Evolutionary conservation across 2,113 vertebrate genomes (phyloP), one percentile per base, ranked within the genome.

Genomic region (Cynocephalus volans): DNA sequence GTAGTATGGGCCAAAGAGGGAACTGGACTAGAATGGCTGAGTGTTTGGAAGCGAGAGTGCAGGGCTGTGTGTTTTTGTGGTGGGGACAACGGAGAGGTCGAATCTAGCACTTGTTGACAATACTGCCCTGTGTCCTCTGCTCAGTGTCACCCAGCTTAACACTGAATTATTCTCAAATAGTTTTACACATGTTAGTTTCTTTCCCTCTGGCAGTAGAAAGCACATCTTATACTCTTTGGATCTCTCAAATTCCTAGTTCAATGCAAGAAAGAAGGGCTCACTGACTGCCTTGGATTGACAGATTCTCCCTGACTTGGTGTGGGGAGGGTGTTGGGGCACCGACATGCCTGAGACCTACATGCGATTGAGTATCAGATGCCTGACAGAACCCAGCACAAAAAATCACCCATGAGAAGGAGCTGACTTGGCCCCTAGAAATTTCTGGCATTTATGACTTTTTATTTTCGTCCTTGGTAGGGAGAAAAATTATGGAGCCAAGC

Each of bases 371-470:
- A n/a, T 77, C 33, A 80, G 58, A 88, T 33, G 67, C 52, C 88
- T 76, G 69, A 69, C 58, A 88, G 93, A n/a, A 65, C 31, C 67
- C 31, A n/a, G 41, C 52, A 45, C 41, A 86, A 76, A 96, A 95
- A 88, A 17, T 85, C 92, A 84, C 36, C 31, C 83, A 17, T 50
- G 75, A 76, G 31, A 97, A 84, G 75, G 58, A 93, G n/a, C 80
- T 96, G 92, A 96, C 65, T 96, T 92, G 93, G 54, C 36, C 24
- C 50, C 76, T 90, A 94, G 93, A 96, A 84, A 97, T 95, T 97
- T 90, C 92, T 96, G 93, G 83, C 64, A 95, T 96, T 97, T 96
- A 93, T 83, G 95, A 93, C 81, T 87, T 97, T 97, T 89, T 97
- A 96, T 92, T 98, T 98, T 96, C 97, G 77, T 88, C 76, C 65